Conservation (phyloP, 2,888 invertebrate species). For the Hydroisotoma schaefferi region DNA sequence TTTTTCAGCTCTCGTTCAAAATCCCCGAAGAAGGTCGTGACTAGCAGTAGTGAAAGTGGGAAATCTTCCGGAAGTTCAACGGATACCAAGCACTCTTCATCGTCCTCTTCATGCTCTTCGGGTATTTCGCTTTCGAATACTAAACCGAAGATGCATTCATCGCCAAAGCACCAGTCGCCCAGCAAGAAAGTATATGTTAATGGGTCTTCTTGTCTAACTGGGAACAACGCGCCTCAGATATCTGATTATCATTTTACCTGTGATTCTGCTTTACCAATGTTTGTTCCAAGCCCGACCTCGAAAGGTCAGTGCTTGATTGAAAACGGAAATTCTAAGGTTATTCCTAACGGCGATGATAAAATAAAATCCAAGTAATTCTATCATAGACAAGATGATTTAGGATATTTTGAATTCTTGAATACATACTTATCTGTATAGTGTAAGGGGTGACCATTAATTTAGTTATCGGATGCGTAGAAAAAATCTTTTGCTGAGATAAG, state of each 20-base stretch:
- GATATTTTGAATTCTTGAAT: no score
- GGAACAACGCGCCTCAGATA: constrained; percentile 16
- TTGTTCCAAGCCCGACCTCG: constrained; percentile 42
- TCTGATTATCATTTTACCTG: constrained; percentile 49
- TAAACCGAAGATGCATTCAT: constrained; percentile 30
- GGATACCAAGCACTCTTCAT: constrained; percentile 38
- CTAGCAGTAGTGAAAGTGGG: constrained; percentile 46
- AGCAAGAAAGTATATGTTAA: constrained; percentile 35
- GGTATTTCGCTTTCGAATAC: constrained; percentile 24
- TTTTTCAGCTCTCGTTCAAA: constrained; percentile 47
- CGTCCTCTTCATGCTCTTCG: constrained; percentile 44
- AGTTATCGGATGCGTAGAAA: no score
- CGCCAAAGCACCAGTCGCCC: constrained; percentile 40
- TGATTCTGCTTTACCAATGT: constrained; percentile 47
- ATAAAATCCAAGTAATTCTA: no score
- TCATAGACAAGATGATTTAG: no score
- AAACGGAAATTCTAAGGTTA: background rate
- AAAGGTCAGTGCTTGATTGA: background rate
- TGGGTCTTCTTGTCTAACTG: constrained; percentile 27
- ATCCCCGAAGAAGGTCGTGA: constrained; percentile 41
- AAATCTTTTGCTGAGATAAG: no score
- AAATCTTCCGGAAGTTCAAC: constrained; percentile 43
- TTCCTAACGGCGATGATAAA: no score
- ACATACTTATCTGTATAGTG: no score
- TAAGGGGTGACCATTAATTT: no score